A percentile compares a stretch with the other conserved stretches of the same genome.
Conservation (phyloP, 92 coral and sea anemone genomes). For the Pocillopora meandrina region DNA sequence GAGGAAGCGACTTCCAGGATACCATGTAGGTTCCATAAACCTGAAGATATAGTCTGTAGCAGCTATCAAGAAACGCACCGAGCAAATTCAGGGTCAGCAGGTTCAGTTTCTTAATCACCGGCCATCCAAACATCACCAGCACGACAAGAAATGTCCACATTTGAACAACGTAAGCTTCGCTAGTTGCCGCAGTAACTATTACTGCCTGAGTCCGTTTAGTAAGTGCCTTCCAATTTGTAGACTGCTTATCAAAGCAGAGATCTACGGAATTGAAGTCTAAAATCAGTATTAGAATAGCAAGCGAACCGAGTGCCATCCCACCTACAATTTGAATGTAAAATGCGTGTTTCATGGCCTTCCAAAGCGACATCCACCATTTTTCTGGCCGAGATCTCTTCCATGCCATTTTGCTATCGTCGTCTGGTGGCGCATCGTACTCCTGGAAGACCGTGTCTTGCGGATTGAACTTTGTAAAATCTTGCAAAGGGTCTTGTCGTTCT, state of each 20-base stretch:
- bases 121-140: conserved; percentile 49
- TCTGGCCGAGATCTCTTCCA: conserved; percentile 55
- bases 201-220: conserved; percentile 41
- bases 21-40: conserved; percentile 50
- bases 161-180: conserved; percentile 58
- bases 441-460: conserved; percentile 57
- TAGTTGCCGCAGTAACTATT: conserved; percentile 40
- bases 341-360: conserved; percentile 39
- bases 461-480: conserved; percentile 39
- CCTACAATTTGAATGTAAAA: conserved; percentile 56
- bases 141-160: conserved; percentile 48
- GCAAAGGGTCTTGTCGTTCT: conserved; percentile 11
- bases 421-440: conserved; percentile 53
- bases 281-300: conserved; percentile 44
- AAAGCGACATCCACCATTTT: conserved; percentile 20
- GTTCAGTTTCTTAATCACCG: conserved; percentile 53
- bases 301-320: conserved; percentile 44
- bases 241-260: conserved; percentile 51
- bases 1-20: conserved; percentile 46
- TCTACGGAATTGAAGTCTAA: conserved; percentile 71
- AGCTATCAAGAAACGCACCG: conserved; percentile 58
- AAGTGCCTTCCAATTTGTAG: conserved; percentile 41
- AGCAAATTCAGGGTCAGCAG: conserved; percentile 44
- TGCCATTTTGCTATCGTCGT: conserved; percentile 46
- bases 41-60: conserved; percentile 48